phyloP scores from a whole-genome alignment of 2,888 invertebrate species.

The Parapristionchus giblindavisi region DNA sequence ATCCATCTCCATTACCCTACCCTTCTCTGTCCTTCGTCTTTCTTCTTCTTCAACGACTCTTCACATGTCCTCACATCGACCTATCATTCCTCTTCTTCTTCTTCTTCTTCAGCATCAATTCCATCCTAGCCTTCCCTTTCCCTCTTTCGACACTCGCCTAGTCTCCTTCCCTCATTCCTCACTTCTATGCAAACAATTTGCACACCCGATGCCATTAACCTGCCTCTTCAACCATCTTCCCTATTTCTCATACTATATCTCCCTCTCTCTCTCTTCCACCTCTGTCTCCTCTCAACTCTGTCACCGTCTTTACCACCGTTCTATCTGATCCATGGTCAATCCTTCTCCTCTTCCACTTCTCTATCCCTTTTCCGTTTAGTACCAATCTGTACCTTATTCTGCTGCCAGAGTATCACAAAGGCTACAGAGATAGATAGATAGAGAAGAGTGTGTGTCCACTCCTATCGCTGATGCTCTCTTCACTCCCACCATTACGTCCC shows the following conservation, averaged over 20 bases:
- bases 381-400: too few relatives aligned
- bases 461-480: too few relatives aligned
- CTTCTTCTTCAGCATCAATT: not conserved
- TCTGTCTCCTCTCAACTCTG: not conserved
- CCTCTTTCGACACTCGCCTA: not conserved
- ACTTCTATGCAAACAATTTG: too few relatives aligned
- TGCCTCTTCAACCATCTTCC: too few relatives aligned
- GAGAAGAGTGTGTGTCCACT: too few relatives aligned
- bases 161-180: not conserved
- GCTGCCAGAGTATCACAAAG: too few relatives aligned
- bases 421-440: too few relatives aligned
- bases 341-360: not conserved
- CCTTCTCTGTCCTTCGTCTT: not conserved
- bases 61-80: not conserved
- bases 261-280: not conserved
- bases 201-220: too few relatives aligned
- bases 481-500: too few relatives aligned
- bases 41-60: not conserved
- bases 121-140: not conserved
- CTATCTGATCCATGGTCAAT: not conserved
- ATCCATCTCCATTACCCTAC: not conserved
- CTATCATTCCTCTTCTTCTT: not conserved
- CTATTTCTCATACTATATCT: not conserved
- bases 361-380: not conserved
- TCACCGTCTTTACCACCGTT: constrained; percentile 7